Conservation (phyloP, 2,113 vertebrate species). For the Psittacula cyanocephala region DNA sequence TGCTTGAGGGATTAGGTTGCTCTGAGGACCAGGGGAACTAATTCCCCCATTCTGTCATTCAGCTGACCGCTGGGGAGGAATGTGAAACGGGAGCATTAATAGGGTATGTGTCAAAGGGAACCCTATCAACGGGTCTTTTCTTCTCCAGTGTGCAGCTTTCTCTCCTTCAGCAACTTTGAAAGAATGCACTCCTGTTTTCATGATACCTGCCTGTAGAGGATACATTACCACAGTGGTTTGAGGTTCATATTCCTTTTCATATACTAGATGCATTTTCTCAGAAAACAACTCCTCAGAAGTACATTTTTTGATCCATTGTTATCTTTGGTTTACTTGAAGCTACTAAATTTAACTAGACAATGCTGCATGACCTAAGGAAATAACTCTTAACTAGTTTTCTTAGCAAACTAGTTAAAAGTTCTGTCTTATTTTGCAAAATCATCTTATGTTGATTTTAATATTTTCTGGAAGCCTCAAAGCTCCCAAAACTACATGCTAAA, state of each 20-base stretch:
- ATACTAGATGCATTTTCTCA: neutral
- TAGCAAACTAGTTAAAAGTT: neutral
- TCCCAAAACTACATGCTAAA: neutral
- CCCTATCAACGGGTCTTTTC: neutral
- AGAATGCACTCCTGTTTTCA: neutral
- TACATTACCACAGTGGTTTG: neutral
- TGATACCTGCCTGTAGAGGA: neutral
- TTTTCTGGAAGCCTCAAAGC: neutral
- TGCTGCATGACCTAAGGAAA: neutral
- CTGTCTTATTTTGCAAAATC: neutral
- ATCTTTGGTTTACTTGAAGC: slow-evolving; percentile 3
- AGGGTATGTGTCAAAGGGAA: neutral
- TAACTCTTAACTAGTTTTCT: neutral
- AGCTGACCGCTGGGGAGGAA: neutral
- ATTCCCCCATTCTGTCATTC: neutral
- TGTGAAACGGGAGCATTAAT: slow-evolving; percentile 13
- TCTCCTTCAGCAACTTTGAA: neutral
- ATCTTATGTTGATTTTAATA: neutral
- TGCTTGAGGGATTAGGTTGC: neutral
- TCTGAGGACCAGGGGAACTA: neutral
- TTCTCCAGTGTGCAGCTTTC: neutral
- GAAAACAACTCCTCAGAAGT: neutral
- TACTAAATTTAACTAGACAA: neutral
- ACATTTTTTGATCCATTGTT: neutral
- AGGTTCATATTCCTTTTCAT: neutral